Evolutionary conservation across 2,113 vertebrate genomes (phyloP).

Genomic region (Meriones unguiculatus): DNA sequence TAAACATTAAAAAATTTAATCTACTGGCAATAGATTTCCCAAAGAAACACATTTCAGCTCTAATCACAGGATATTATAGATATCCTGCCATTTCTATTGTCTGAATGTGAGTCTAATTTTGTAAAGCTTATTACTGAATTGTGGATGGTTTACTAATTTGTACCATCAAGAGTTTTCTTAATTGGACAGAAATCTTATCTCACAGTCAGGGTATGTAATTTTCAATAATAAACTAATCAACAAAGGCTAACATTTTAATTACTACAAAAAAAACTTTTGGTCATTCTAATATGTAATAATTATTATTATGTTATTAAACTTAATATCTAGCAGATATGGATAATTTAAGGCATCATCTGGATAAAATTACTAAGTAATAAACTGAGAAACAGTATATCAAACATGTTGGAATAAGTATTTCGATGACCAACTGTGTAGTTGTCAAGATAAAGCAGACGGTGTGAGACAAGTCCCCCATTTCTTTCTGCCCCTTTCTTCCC

Average conservation of each 20-base stretch:
- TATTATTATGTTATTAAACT: not conserved
- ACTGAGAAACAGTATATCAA: not conserved
- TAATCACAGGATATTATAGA: slow-evolving; percentile 62
- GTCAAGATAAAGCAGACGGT: not conserved
- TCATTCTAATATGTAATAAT: not conserved
- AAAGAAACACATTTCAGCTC: slow-evolving; percentile 62
- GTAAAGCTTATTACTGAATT: slow-evolving; percentile 65
- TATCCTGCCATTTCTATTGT: slow-evolving; percentile 65
- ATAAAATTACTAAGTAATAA: slow-evolving; percentile 39
- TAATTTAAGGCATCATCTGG: not conserved
- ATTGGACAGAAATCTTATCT: slow-evolving; percentile 52
- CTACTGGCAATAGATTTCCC: slow-evolving; percentile 49
- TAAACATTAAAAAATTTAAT: slow-evolving; percentile 73
- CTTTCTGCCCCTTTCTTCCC: accelerated
- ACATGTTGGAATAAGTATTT: not conserved
- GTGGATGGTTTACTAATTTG: slow-evolving; percentile 59
- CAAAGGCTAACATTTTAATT: not conserved
- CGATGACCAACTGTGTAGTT: not conserved
- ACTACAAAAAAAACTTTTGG: not conserved
- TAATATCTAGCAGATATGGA: accelerated
- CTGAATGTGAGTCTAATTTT: slow-evolving; percentile 60
- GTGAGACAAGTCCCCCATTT: not conserved
- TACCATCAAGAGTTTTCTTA: slow-evolving; percentile 20
- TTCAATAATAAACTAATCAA: slow-evolving; percentile 54
- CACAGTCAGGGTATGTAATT: not conserved